Conservation (phyloP, 2,888 invertebrate genomes). For the Drosophila barbarae region DNA sequence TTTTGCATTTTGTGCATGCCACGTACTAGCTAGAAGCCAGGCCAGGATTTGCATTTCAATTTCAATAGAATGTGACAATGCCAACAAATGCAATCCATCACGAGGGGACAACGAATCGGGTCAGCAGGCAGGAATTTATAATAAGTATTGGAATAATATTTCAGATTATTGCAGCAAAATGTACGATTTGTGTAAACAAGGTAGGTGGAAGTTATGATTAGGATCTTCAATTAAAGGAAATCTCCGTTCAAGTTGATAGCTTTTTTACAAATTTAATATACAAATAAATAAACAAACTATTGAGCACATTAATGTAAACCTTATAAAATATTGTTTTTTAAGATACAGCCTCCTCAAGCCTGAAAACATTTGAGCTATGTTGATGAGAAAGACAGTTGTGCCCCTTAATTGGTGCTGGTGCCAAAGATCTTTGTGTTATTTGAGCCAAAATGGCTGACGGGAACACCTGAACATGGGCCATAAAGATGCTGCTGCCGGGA, state of each 20-base stretch:
- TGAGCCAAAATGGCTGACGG: slow-evolving; percentile 27
- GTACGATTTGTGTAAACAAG: neutral
- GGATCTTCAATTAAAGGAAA: neutral
- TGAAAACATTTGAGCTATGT: slow-evolving; percentile 5
- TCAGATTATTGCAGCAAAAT: neutral
- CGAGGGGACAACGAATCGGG: neutral
- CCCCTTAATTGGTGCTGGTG: slow-evolving; percentile 15
- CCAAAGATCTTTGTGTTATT: slow-evolving; percentile 22
- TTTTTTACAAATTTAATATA: too few relatives aligned
- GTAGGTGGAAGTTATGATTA: neutral
- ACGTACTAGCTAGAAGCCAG: neutral
- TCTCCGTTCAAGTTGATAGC: too few relatives aligned
- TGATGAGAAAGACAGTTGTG: slow-evolving; percentile 1
- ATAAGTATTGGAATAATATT: slow-evolving; percentile 3
- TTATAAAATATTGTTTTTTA: too few relatives aligned
- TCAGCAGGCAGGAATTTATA: slow-evolving; percentile 2
- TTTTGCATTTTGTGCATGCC: slow-evolving; percentile 32
- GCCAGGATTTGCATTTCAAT: slow-evolving; percentile 51
- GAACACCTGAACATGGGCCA: slow-evolving; percentile 22
- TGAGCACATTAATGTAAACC: too few relatives aligned
- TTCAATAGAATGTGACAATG: slow-evolving; percentile 49
- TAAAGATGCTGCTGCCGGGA: slow-evolving; percentile 14
- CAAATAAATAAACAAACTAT: too few relatives aligned
- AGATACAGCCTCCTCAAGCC: neutral
- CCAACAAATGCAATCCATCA: slow-evolving; percentile 22